These are phyloP conservation scores for Platycheirus rosarum DNA, from an alignment of 2,888 invertebrate genomes.

Conservation along the genomic window DNA sequence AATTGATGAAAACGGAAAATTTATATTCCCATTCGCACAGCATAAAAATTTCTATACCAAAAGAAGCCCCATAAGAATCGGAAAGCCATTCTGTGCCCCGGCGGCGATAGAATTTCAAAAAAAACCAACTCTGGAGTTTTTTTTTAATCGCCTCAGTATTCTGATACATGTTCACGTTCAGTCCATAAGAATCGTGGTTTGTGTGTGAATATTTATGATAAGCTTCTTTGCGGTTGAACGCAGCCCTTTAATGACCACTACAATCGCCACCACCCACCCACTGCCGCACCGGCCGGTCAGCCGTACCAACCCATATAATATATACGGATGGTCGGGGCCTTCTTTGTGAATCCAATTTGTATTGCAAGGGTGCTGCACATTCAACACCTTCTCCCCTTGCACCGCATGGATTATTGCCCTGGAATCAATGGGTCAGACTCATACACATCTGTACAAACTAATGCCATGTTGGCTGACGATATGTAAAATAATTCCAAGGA, in stretches of 20 bases:
- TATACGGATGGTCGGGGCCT: constrained; percentile 31
- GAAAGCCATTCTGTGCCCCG: constrained; percentile 61
- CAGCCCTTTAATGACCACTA: constrained; percentile 59
- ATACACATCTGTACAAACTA: constrained; percentile 25
- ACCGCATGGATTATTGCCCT: constrained; percentile 6
- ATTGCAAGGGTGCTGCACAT: constrained; percentile 50
- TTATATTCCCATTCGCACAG: constrained; percentile 50
- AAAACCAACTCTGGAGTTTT: constrained; percentile 56
- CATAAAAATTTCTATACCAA: constrained; percentile 48
- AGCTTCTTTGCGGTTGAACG: constrained; percentile 65
- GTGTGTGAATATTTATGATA: constrained; percentile 45
- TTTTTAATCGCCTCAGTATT: constrained; percentile 30
- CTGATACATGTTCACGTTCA: constrained; percentile 22
- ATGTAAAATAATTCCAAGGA: constrained; percentile 72
- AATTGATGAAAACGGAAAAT: constrained; percentile 51
- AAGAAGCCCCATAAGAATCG: constrained; percentile 65
- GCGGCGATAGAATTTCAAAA: constrained; percentile 72
- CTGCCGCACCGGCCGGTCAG: constrained; percentile 8
- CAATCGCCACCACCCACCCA: constrained; percentile 42
- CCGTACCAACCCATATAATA: neutral
- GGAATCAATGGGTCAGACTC: constrained; percentile 55
- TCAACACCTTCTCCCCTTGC: constrained; percentile 21
- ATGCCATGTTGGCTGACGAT: constrained; percentile 49
- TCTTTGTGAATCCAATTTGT: constrained; percentile 68
- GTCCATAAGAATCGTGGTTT: constrained; percentile 13